A percentile compares a stretch with the other conserved stretches of the same genome.
phyloP scores from a whole-genome alignment of 2,113 vertebrate species.

The Spheniscus mendiculus region DNA sequence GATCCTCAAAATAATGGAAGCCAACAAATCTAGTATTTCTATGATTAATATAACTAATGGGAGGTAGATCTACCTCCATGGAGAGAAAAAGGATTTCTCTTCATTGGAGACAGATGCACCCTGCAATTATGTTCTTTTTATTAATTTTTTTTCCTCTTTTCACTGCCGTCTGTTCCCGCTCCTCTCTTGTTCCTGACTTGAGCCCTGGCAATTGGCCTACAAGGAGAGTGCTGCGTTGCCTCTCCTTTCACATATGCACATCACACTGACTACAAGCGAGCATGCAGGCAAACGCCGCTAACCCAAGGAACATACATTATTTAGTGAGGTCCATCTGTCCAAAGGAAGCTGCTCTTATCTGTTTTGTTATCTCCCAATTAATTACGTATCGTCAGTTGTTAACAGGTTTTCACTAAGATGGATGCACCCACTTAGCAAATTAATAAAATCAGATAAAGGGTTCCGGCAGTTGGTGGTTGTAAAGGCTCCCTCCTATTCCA shows the following conservation, averaged over 20 bases:
- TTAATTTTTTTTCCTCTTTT: not conserved
- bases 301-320: not conserved
- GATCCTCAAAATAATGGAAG: not conserved
- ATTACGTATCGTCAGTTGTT: not conserved
- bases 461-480: not conserved
- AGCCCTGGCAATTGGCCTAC: not conserved
- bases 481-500: not conserved
- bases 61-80: not conserved
- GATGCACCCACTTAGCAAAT: not conserved
- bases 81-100: not conserved
- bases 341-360: slow-evolving; percentile 16
- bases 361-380: slow-evolving; percentile 11
- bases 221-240: not conserved
- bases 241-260: not conserved
- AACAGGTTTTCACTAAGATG: not conserved
- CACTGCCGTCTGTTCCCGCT: not conserved
- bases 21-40: not conserved
- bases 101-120: not conserved
- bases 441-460: not conserved
- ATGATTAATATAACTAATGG: not conserved
- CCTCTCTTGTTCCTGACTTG: not conserved
- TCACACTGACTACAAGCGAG: not conserved
- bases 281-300: not conserved
- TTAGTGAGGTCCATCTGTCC: slow-evolving; percentile 27
- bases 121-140: not conserved